Conservation (phyloP, 2,113 vertebrate genomes). For the western clawed frog (Xenopus tropicalis) region DNA sequence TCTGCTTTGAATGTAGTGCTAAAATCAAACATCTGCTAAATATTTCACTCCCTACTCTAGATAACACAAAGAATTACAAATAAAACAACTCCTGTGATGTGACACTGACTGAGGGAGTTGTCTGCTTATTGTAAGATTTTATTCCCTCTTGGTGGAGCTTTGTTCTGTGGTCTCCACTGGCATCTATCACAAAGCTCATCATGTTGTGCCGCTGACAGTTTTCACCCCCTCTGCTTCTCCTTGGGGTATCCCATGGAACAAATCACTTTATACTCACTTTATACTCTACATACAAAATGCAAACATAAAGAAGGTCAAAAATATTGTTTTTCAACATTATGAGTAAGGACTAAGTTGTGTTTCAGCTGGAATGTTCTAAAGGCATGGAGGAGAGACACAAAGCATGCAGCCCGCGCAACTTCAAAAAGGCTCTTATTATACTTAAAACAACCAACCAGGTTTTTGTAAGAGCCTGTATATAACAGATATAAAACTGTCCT, state of each 20-base stretch:
- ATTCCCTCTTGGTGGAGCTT: conserved; percentile 34
- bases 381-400: background rate
- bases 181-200: conserved; percentile 16
- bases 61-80: conserved; percentile 33
- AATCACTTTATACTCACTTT: conserved; percentile 19
- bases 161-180: conserved; percentile 27
- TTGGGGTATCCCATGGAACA: conserved; percentile 9
- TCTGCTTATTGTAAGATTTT: conserved; percentile 21
- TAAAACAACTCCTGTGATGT: conserved; percentile 24
- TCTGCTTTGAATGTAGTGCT: background rate
- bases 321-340: background rate
- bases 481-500: too few species aligned
- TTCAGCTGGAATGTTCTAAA: background rate
- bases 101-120: conserved; percentile 29
- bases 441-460: too few species aligned
- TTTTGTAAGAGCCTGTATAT: too few species aligned
- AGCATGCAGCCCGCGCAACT: too few species aligned
- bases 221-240: conserved; percentile 10
- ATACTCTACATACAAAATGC: conserved; percentile 1
- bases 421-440: too few species aligned
- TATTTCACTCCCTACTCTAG: conserved; percentile 7
- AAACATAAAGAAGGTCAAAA: conserved; percentile 16
- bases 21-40: background rate
- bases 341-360: conserved; percentile 3
- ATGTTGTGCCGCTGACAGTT: conserved; percentile 23